Base-by-base conservation (phyloP, 2,113 vertebrate genomes). In the Macaca mulatta region DNA sequence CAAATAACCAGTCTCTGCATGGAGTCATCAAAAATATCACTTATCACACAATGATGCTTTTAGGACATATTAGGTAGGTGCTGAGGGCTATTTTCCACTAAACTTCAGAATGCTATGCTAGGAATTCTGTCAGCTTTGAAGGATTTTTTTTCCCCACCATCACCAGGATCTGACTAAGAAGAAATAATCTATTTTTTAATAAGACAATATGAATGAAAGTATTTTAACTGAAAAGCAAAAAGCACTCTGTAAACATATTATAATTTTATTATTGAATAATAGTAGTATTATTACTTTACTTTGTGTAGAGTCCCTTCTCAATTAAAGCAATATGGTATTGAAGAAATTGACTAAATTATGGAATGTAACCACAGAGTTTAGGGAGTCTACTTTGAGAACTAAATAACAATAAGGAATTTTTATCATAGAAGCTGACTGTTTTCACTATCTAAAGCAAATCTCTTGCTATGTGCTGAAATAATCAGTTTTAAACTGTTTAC, bases 401-500 rank as follows among this genome's bases (percentile, higher is more conserved):
- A 96, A 92, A 3, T 23, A 48, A 59, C 0, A 77, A 50, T 79
- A 85, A 86, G 67, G 35, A 50, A 32, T 57, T 67, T 92, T 93
- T 69, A 84, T 40, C 77, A 90, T 0, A 95, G 45, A 90, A 64
- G 48, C 57, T 86, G 18, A 70, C 12, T 88, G 16, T 40, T 16
- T 3, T 69, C 52, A n/a, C 69, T 90, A 82, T 55, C 38, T 22
- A 80, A 67, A 87, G 25, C 16, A 14, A 30, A 40, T 55, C 5
- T 85, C 38, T 57, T 80, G 32, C 4, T 52, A 61, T 61, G 45
- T 16, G n/a, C 85, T 90, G 20, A 93, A 45, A 88, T 45, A 45
- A 93, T 52, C 59, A 67, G 59, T 82, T 96, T 95, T 91, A 94
- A 92, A 93, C 43, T 50, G 20, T 70, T 35, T 35, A 20, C 55